These are phyloP conservation scores for Macrochelys suwanniensis DNA, from an alignment of 2,797 vertebrate genomes.

Conservation along the genomic window DNA sequence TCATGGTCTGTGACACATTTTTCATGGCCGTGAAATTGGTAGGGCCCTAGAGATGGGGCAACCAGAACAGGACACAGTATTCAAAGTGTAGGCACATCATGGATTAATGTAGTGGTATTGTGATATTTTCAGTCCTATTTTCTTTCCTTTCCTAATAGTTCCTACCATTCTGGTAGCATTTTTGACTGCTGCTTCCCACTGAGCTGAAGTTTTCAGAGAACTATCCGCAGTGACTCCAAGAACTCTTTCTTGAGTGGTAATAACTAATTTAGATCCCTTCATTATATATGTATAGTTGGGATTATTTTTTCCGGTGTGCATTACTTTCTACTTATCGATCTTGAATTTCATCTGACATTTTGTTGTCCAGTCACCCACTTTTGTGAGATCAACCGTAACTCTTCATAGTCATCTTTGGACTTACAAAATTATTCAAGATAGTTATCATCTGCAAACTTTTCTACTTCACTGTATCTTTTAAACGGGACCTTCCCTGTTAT, in stretches of 20 bases:
- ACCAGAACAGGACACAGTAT: background rate
- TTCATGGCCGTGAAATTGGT: no score
- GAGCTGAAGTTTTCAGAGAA: background rate
- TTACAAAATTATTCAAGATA: background rate
- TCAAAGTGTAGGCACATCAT: background rate
- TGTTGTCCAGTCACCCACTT: background rate
- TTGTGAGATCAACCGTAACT: background rate
- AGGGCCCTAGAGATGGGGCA: background rate
- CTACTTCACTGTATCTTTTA: background rate
- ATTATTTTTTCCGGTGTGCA: background rate
- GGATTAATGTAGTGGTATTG: background rate
- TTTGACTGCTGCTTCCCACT: background rate
- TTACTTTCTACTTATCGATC: background rate
- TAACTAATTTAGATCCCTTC: background rate
- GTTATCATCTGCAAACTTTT: background rate
- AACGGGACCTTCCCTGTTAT: background rate
- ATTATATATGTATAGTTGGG: background rate
- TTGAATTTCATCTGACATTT: background rate
- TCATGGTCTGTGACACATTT: no score
- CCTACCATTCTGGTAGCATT: background rate
- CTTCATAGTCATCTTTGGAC: background rate
- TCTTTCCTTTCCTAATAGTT: background rate
- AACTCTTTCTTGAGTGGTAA: background rate
- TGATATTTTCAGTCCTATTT: background rate
- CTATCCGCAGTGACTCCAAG: background rate